A percentile compares a stretch with the other conserved stretches of the same genome.
phyloP scores from a whole-genome alignment of 2,797 vertebrate species.

The Mus caroli region DNA sequence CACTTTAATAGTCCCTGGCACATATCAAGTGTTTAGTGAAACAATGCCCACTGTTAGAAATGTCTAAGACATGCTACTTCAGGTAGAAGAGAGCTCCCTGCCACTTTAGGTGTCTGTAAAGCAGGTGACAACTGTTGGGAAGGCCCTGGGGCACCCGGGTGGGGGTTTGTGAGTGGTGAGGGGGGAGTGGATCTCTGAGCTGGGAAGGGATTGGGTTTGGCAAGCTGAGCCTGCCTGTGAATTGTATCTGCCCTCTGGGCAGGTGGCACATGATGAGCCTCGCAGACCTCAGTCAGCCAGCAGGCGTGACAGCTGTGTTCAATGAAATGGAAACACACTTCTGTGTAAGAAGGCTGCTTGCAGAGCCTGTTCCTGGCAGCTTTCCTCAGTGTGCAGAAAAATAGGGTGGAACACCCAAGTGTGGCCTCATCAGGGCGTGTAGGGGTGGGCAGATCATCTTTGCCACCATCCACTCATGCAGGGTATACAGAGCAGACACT shows the following conservation, averaged over 20 bases:
- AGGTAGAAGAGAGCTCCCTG: not conserved
- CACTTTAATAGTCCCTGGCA: not conserved
- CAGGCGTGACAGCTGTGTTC: conserved; percentile 20
- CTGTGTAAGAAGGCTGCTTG: not conserved
- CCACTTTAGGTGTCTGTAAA: not conserved
- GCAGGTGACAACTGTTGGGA: not conserved
- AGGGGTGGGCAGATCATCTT: not conserved
- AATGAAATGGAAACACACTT: conserved; percentile 49
- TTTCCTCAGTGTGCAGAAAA: not conserved
- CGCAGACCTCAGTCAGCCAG: not conserved
- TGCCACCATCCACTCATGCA: not conserved
- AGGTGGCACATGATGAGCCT: conserved; percentile 51
- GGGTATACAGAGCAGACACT: not conserved
- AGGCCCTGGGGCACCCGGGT: not conserved
- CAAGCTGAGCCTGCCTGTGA: not conserved
- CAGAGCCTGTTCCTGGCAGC: not conserved
- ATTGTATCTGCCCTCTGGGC: conserved; percentile 46
- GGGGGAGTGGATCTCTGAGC: not conserved
- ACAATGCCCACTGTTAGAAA: not conserved
- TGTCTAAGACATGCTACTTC: not conserved
- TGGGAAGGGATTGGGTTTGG: not conserved
- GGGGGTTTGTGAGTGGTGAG: not conserved
- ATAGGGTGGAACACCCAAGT: not conserved
- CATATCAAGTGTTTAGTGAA: not conserved
- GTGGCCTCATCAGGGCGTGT: not conserved